Conservation (phyloP, 2,113 vertebrate genomes). For the Sapayoa aenigma region DNA sequence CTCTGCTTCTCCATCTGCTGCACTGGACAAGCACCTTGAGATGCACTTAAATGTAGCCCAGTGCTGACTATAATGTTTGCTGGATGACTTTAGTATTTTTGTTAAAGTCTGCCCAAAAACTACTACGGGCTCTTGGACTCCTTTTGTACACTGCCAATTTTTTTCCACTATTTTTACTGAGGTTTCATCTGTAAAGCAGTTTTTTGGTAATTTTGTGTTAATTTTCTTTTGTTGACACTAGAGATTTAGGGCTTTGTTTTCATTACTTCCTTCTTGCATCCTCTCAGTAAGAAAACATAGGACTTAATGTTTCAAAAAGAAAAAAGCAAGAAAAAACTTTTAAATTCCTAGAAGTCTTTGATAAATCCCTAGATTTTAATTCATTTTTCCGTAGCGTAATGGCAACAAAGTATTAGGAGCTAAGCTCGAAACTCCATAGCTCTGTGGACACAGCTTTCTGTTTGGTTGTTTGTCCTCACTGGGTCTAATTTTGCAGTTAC, state of each 20-base stretch:
- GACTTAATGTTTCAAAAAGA: not conserved
- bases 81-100: not conserved
- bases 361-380: not conserved
- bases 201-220: not conserved
- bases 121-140: not conserved
- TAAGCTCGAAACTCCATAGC: not conserved
- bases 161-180: not conserved
- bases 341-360: not conserved
- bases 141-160: not conserved
- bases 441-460: not conserved
- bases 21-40: not conserved
- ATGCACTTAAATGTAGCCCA: too few relatives aligned
- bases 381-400: not conserved
- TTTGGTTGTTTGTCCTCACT: not conserved
- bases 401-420: not conserved
- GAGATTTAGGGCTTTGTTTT: slow-evolving; percentile 52
- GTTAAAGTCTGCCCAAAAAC: not conserved
- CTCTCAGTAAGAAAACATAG: not conserved
- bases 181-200: not conserved
- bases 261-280: slow-evolving; percentile 43
- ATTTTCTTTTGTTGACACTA: slow-evolving; percentile 33
- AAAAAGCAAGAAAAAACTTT: not conserved
- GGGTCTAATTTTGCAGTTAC: not conserved
- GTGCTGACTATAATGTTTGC: not conserved
- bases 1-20: not conserved